A percentile compares a stretch with the other conserved stretches of the same genome.
These are phyloP conservation scores for Hyposoter dolosus DNA, from an alignment of 2,888 invertebrate species.

Conservation along the genomic window DNA sequence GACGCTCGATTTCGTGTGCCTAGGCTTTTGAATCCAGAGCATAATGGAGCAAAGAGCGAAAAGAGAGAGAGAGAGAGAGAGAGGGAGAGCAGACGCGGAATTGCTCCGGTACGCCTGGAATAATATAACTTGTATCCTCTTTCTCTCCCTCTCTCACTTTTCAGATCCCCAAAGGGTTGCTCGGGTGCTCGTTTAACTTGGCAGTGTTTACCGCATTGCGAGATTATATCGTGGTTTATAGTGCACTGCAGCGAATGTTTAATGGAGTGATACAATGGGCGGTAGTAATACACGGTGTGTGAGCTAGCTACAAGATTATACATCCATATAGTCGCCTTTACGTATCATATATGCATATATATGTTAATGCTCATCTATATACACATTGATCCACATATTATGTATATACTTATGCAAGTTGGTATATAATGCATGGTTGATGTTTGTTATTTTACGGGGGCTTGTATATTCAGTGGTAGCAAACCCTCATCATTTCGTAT, in stretches of 20 bases:
- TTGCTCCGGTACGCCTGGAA: conserved; percentile 36
- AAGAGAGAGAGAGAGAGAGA: conserved; percentile 26
- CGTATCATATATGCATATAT: conserved; percentile 7
- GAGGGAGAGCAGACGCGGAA: conserved; percentile 28
- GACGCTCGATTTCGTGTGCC: conserved; percentile 48
- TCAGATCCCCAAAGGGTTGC: conserved; percentile 59
- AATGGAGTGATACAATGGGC: conserved; percentile 81
- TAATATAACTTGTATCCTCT: conserved; percentile 44
- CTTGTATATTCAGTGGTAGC: conserved; percentile 8
- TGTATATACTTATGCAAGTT: not conserved
- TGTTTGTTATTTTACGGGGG: conserved; percentile 5
- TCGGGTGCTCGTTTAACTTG: conserved; percentile 78
- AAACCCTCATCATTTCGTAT: conserved; percentile 10
- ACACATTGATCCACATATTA: not conserved
- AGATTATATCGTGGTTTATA: conserved; percentile 82
- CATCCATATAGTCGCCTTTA: conserved; percentile 6
- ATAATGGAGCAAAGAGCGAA: conserved; percentile 58
- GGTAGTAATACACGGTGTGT: conserved; percentile 49
- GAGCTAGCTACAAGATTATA: conserved; percentile 36
- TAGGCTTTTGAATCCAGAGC: conserved; percentile 49
- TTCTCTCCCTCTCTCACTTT: conserved; percentile 37
- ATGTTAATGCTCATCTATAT: not conserved
- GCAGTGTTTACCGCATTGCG: conserved; percentile 82
- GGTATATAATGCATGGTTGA: not conserved
- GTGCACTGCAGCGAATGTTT: conserved; percentile 81